These are phyloP conservation scores for Lepas anatifera DNA, from an alignment of 2,888 invertebrate genomes.

Conservation along the genomic window DNA sequence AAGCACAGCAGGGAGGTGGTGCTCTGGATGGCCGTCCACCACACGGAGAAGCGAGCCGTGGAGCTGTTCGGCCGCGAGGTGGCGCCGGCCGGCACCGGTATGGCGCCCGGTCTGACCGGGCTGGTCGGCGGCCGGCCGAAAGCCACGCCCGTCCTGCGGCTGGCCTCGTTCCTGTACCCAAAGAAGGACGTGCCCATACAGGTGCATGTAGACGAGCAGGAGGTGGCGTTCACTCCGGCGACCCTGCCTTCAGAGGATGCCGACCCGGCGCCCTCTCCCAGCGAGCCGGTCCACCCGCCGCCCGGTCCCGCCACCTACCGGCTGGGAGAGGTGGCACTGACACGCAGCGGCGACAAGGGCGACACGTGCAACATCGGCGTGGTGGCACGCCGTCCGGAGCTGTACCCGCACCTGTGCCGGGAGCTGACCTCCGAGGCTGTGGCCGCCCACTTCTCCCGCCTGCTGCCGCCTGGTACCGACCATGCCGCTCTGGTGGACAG, in stretches of 20 bases:
- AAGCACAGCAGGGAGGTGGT: slow-evolving; percentile 33
- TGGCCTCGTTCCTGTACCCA: slow-evolving; percentile 37
- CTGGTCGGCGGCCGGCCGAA: slow-evolving; percentile 40
- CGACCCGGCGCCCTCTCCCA: too few species aligned
- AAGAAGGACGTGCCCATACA: slow-evolving; percentile 32
- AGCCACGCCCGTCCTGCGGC: slow-evolving; percentile 36
- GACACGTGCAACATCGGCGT: slow-evolving; percentile 40
- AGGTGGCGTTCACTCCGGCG: not conserved
- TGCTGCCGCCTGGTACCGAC: slow-evolving; percentile 28
- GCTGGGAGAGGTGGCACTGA: slow-evolving; percentile 36
- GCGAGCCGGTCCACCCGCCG: not conserved
- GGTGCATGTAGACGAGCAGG: slow-evolving; percentile 13
- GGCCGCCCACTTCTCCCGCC: slow-evolving; percentile 34
- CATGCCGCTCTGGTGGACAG: slow-evolving; percentile 28
- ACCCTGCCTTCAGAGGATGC: not conserved
- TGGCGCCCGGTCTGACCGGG: slow-evolving; percentile 40
- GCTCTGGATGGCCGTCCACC: slow-evolving; percentile 39
- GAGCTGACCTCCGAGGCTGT: slow-evolving; percentile 35
- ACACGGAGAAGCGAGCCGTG: slow-evolving; percentile 37
- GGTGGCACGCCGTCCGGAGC: slow-evolving; percentile 35
- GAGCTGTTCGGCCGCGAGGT: slow-evolving; percentile 38
- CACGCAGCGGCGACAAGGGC: slow-evolving; percentile 42
- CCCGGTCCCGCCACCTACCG: slow-evolving; percentile 15
- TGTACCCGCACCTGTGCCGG: slow-evolving; percentile 34
- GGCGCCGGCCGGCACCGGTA: slow-evolving; percentile 41